Evolutionary conservation across 2,797 vertebrate genomes (phyloP), one percentile per base, ranked within the genome.

Genomic region (Miichthys miiuy): DNA sequence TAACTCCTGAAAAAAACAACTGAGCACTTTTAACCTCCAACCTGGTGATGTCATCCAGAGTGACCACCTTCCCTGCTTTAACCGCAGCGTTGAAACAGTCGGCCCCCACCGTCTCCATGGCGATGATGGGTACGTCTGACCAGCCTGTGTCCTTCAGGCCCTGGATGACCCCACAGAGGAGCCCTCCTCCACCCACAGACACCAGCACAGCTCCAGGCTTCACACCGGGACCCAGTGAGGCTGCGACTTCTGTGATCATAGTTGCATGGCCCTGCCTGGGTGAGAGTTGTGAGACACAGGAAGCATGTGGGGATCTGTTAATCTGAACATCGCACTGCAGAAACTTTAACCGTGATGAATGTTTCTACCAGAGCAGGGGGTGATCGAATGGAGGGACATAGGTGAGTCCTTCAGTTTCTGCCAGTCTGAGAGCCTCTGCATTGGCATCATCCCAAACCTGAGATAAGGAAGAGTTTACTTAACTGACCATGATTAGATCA

Each of bases 401-500:
- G 34, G 85, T 90, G 46, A 96, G 90, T 3, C 92, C 93, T 63
- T 95, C 92, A 0, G 69, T 86, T 50, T 94, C 85, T 13, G 90
- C 86, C 75, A 96, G 75, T 57, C 90, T 79, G 11, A 95, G 83
- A 27, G 96, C 96, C 72, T 96, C 94, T 0, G 87, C 72, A 9
- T 96, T 95, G 10, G 96, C 95, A 14, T 96, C 95, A 67, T 96
- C 96, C 95, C 95, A 96, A 46, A 95, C 95, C 95, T 96, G n/a
- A 21, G n/a, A 41, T 44, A 8, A 62, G 60, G 48, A 55, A 34
- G 9, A 60, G 7, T n/a, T 41, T 0, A 57, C n/a, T 20, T 5
- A 38, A 38, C 34, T 13, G 47, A 41, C 1, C 10, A 2, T n/a
- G 30, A 41, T 68, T 56, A 38, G 13, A 23, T 27, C 8, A 27